Evolutionary conservation across 2,888 invertebrate genomes (phyloP).

Genomic region (Diploptera punctata): DNA sequence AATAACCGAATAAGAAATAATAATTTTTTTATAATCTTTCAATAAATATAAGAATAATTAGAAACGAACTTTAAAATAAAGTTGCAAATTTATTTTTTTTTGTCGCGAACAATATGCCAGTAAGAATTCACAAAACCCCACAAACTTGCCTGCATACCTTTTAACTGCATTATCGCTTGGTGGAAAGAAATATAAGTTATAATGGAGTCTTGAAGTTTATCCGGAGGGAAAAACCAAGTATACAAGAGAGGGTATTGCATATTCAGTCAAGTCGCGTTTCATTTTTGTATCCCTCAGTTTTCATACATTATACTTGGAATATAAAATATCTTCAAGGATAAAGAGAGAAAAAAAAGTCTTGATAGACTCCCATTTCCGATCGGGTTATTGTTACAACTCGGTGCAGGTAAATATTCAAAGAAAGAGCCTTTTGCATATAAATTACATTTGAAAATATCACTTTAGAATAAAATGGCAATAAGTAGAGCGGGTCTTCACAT

Average conservation of each 20-base stretch:
- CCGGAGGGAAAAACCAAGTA: neutral
- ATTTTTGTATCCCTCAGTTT: conserved; percentile 2
- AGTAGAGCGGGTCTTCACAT: neutral
- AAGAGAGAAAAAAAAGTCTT: too few relatives aligned
- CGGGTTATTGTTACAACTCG: neutral
- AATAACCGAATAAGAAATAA: too few relatives aligned
- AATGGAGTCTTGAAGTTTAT: conserved; percentile 17
- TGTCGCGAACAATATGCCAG: too few relatives aligned
- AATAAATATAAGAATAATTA: too few relatives aligned
- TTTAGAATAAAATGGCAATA: conserved; percentile 13
- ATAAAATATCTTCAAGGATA: too few relatives aligned
- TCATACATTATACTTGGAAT: too few relatives aligned
- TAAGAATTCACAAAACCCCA: too few relatives aligned
- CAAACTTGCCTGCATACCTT: neutral
- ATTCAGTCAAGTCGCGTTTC: neutral
- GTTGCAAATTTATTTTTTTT: too few relatives aligned
- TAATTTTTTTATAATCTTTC: too few relatives aligned
- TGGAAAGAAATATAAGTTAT: conserved; percentile 7
- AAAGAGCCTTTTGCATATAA: conserved; percentile 24
- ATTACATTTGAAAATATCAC: conserved; percentile 18
- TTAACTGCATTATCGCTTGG: conserved; percentile 14
- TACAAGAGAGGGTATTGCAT: neutral
- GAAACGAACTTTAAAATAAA: too few relatives aligned
- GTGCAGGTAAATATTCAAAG: conserved; percentile 6
- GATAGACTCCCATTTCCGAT: conserved; percentile 9